These are phyloP conservation scores for Calidris pugnax DNA, from an alignment of 2,113 vertebrate species.

Conservation along the genomic window DNA sequence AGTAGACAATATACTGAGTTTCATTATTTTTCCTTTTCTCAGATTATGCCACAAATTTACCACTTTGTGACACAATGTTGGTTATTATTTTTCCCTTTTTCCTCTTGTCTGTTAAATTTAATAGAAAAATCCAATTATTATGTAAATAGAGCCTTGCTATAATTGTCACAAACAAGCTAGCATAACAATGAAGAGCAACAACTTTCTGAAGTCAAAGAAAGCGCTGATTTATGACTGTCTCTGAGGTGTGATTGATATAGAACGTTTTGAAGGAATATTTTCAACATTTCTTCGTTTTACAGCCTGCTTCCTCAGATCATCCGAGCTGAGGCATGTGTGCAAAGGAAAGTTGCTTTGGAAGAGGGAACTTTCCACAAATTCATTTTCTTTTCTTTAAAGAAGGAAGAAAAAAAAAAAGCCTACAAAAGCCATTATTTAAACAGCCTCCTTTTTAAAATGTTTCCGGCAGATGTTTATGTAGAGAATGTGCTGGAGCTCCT, in stretches of 20 bases:
- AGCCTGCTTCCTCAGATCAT: constrained; percentile 7
- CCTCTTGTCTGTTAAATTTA: constrained; percentile 45
- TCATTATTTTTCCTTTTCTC: neutral
- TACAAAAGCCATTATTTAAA: constrained; percentile 71
- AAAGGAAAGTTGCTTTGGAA: constrained; percentile 51
- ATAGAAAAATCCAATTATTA: constrained; percentile 72
- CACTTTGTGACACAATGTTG: neutral
- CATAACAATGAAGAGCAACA: constrained; percentile 48
- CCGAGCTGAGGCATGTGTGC: neutral
- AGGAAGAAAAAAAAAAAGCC: neutral
- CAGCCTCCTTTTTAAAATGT: constrained; percentile 56
- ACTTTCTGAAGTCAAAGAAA: constrained; percentile 61
- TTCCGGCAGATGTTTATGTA: constrained; percentile 73
- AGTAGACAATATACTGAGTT: neutral
- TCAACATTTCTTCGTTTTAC: constrained; percentile 15
- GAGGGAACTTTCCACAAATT: constrained; percentile 43
- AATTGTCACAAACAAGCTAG: constrained; percentile 67
- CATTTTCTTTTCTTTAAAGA: constrained; percentile 60
- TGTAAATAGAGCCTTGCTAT: constrained; percentile 61
- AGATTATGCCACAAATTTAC: neutral
- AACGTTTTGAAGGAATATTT: constrained; percentile 26
- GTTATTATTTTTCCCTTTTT: neutral
- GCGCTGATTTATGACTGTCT: constrained; percentile 54
- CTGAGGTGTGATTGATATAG: constrained; percentile 57
- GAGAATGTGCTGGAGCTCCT: constrained; percentile 66